A percentile compares a stretch with the other conserved stretches of the same genome.
Conservation (phyloP, 2,797 vertebrate species). For the Thunnus albacares region DNA sequence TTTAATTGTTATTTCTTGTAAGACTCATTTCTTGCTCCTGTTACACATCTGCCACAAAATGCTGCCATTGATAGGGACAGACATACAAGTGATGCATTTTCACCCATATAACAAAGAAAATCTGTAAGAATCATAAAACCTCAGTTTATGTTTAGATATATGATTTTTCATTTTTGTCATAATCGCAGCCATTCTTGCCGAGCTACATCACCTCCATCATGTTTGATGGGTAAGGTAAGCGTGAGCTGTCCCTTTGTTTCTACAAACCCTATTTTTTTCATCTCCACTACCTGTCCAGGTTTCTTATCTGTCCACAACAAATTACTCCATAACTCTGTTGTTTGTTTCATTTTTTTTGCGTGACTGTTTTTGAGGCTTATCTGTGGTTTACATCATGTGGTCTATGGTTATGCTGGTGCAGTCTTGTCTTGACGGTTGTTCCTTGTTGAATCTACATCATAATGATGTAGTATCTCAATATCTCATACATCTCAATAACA, state of each 20-base stretch:
- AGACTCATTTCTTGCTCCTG: neutral
- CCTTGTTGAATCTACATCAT: conserved; percentile 21
- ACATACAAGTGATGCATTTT: neutral
- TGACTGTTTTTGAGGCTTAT: conserved; percentile 29
- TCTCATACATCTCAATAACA: conserved; percentile 22
- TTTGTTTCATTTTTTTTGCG: neutral
- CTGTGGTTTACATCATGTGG: conserved; percentile 40
- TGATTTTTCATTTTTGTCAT: no score
- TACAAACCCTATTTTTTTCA: conserved; percentile 1
- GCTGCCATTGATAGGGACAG: neutral
- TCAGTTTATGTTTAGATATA: no score
- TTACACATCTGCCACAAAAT: neutral
- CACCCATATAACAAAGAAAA: neutral
- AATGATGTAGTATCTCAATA: conserved; percentile 1
- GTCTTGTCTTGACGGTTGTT: conserved; percentile 21
- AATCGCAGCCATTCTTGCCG: neutral
- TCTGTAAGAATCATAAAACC: neutral
- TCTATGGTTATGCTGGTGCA: conserved; percentile 24
- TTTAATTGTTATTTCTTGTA: neutral
- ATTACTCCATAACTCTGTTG: conserved; percentile 14
- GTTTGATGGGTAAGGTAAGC: neutral
- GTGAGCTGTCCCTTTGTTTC: conserved; percentile 14
- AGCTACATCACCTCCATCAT: neutral
- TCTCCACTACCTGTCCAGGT: conserved; percentile 14
- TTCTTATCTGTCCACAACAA: conserved; percentile 42